These are phyloP conservation scores for Cephonodes hylas DNA, from an alignment of 2,888 invertebrate genomes.

Conservation along the genomic window DNA sequence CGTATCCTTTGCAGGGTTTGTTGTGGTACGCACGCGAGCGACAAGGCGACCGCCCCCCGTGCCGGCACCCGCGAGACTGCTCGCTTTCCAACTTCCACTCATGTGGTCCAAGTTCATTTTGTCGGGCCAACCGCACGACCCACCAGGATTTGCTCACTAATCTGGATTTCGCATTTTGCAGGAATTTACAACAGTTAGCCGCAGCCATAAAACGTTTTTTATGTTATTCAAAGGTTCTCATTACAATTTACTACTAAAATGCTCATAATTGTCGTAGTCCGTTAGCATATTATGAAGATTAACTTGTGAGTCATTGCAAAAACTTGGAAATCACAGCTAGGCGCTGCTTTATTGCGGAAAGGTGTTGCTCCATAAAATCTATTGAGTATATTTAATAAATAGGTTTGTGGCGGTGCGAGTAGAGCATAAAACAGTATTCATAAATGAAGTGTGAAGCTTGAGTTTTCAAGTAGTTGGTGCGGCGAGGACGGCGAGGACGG, in stretches of 20 bases:
- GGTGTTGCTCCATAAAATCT: background rate
- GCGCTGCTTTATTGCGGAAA: background rate
- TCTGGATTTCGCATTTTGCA: conserved; percentile 9
- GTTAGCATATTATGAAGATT: background rate
- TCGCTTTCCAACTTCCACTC: conserved; percentile 33
- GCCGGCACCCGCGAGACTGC: conserved; percentile 56
- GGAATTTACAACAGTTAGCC: conserved; percentile 6
- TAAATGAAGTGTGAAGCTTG: conserved; percentile 5
- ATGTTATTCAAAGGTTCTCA: background rate
- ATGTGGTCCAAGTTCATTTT: conserved; percentile 31
- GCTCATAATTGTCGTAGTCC: background rate
- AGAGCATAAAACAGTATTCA: conserved; percentile 1
- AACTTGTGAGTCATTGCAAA: background rate
- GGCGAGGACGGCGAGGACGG: background rate
- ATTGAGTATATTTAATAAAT: background rate
- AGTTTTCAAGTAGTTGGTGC: background rate
- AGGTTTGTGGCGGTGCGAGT: background rate
- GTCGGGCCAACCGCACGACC: conserved; percentile 16
- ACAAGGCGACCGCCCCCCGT: conserved; percentile 48
- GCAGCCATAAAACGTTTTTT: background rate
- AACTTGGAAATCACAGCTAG: background rate
- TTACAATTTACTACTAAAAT: background rate
- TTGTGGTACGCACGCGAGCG: conserved; percentile 35
- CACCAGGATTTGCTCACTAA: conserved; percentile 5
- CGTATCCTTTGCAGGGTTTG: conserved; percentile 53